Base-by-base conservation (phyloP, 2,113 vertebrate genomes). In the Phylloscopus trochiloides region DNA sequence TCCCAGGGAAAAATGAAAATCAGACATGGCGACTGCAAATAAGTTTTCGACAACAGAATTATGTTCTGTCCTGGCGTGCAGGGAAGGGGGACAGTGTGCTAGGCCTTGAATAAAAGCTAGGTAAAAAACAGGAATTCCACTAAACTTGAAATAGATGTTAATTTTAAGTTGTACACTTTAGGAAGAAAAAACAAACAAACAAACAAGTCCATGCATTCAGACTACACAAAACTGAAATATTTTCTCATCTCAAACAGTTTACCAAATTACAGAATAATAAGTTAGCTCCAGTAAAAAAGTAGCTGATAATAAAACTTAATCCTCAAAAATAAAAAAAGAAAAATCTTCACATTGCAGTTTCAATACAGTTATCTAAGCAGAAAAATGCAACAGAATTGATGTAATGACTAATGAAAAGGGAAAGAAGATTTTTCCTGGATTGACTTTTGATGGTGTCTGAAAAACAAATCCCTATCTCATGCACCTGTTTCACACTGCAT, bases 1-100 rank as follows among this genome's bases (percentile, higher is more conserved):
- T 96, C 87, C 76, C 92, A 84, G 92, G 52, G 85, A 91, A 97
- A 96, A 83, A 97, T 67, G 93, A 91, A 96, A 96, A 95, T 92
- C 92, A 90, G 74, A 95, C 84, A 96, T 22, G 62, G 73, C n/a
- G 15, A 70, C 63, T 54, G 66, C 65, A 92, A 89, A 63, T 57
- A 92, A 78, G 85, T 83, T 92, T 48, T 91, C 63, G 20, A 17
- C 70, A 87, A 87, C 19, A 77, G 18, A 95, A 15, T 63, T 63
- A 50, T 16, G 14, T 71, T 89, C 38, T 89, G 24, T 28, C 31
- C 18, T 71, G 17, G 15, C 29, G 17, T 66, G 75, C 63, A 90
- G 25, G 45, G 22, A 58, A 45, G 43, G 17, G 36, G 63, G 29
- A 88, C 38, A 61, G 17, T 9, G 45, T 82, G 28, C 21, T 50